Conservation (phyloP, 2,888 invertebrate genomes). For the Lasius fuliginosus region DNA sequence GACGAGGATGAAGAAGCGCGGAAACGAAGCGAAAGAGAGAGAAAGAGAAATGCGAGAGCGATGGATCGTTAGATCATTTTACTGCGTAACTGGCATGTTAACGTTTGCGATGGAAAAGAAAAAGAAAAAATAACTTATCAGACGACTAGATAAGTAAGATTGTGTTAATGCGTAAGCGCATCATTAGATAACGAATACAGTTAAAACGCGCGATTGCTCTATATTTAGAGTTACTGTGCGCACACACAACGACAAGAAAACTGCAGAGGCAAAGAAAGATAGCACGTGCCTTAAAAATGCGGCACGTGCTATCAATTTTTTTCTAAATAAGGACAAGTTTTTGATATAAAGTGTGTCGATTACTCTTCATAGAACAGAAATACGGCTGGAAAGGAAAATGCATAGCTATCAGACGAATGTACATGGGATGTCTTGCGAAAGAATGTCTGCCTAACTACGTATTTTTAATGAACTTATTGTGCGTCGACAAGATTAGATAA, state of each 20-base stretch:
- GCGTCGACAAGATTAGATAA: background rate
- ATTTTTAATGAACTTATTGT: background rate
- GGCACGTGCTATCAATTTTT: background rate
- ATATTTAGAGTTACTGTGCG: constrained; percentile 47
- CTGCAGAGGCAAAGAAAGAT: background rate
- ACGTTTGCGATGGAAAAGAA: constrained; percentile 1
- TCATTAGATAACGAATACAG: constrained; percentile 39
- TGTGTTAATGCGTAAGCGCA: constrained; percentile 24
- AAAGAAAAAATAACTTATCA: constrained; percentile 26
- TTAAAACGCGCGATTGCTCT: background rate
- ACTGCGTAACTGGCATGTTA: constrained; percentile 22
- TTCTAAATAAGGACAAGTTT: background rate
- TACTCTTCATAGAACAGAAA: background rate
- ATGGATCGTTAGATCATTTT: constrained; percentile 30
- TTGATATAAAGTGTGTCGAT: background rate
- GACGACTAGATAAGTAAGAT: background rate
- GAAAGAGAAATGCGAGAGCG: background rate
- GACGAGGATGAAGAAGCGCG: background rate
- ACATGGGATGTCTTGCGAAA: background rate
- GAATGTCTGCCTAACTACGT: background rate
- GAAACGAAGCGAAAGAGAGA: background rate
- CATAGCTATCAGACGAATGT: background rate
- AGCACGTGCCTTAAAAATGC: background rate
- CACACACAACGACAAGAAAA: constrained; percentile 7
- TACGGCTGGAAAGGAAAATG: background rate